Conservation (phyloP, 2,113 vertebrate species). For the Panurus biarmicus region DNA sequence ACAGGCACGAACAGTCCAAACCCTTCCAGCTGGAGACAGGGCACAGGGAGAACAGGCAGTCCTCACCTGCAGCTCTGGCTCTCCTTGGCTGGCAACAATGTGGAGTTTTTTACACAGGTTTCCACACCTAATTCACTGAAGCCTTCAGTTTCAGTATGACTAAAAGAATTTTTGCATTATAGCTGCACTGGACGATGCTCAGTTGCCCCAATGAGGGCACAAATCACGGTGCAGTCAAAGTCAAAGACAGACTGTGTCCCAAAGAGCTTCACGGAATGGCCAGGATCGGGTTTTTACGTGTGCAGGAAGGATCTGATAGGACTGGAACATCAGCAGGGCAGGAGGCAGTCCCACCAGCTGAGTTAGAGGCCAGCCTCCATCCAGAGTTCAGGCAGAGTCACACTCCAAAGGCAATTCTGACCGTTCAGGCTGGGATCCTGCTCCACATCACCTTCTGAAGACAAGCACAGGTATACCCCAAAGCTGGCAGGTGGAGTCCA, state of each 20-base stretch:
- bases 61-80: neutral
- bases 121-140: neutral
- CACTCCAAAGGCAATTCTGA: neutral
- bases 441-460: neutral
- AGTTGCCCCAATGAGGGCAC: neutral
- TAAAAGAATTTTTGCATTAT: neutral
- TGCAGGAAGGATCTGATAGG: neutral
- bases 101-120: neutral
- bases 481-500: neutral
- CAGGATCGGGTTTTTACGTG: neutral
- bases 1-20: neutral
- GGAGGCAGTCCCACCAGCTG: neutral
- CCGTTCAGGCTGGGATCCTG: neutral
- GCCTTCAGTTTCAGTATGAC: neutral
- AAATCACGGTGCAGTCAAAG: neutral
- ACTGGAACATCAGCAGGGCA: neutral
- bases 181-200: neutral
- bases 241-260: neutral
- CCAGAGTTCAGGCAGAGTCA: neutral
- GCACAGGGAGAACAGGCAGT: neutral
- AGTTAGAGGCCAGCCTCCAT: neutral
- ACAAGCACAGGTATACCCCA: neutral
- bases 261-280: neutral
- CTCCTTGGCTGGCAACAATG: neutral
- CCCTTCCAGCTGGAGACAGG: neutral